These are phyloP conservation scores for Drosophila percnosoma DNA, from an alignment of 2,888 invertebrate species.

Conservation along the genomic window DNA sequence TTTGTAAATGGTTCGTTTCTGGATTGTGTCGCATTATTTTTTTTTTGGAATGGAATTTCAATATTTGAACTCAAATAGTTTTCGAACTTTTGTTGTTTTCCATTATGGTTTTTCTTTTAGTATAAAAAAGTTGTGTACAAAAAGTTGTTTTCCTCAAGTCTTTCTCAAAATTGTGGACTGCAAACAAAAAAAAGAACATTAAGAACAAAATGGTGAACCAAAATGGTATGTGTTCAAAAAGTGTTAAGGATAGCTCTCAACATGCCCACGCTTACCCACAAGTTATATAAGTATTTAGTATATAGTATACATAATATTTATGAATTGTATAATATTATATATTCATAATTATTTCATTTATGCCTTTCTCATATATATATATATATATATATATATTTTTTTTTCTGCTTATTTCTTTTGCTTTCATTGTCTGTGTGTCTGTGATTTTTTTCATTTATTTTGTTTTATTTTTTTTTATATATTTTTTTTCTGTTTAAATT, in stretches of 20 bases:
- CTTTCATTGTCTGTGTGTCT: conserved; percentile 1
- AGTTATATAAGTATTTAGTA: conserved; percentile 17
- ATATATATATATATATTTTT: conserved; percentile 29
- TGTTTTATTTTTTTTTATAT: background rate
- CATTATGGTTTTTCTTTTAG: background rate
- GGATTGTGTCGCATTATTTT: conserved; percentile 23
- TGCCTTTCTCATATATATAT: background rate
- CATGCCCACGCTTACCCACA: conserved; percentile 31
- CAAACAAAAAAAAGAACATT: background rate
- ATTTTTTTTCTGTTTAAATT: conserved; percentile 54
- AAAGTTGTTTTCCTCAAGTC: conserved; percentile 24
- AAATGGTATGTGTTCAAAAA: conserved; percentile 10
- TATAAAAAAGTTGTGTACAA: conserved; percentile 35
- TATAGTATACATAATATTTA: conserved; percentile 19
- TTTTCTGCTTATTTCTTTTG: conserved; percentile 12
- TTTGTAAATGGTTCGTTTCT: conserved; percentile 34
- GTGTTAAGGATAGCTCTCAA: conserved; percentile 24
- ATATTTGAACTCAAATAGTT: conserved; percentile 25
- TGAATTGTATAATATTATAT: conserved; percentile 1
- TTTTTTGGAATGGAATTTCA: conserved; percentile 46
- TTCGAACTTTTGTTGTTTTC: background rate
- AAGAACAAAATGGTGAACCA: background rate
- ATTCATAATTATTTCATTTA: background rate
- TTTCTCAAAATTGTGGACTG: conserved; percentile 12
- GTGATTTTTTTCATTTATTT: conserved; percentile 8